Evolutionary conservation across 2,888 invertebrate species (phyloP).

Genomic region (Cheilosia pagana): DNA sequence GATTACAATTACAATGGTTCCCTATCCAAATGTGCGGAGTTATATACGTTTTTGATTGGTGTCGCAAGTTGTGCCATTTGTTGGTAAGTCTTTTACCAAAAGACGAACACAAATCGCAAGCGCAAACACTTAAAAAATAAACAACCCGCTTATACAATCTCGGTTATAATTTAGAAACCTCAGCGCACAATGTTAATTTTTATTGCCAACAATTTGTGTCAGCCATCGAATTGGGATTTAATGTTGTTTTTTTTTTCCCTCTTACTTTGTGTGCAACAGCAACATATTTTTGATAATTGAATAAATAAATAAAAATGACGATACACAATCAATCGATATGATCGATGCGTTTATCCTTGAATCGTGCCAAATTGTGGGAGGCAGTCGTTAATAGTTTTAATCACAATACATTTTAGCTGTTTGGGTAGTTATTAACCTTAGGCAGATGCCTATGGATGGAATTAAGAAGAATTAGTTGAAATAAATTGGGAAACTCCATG

Average conservation of each 20-base stretch:
- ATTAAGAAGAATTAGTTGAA: neutral
- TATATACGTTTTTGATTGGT: conserved; percentile 9
- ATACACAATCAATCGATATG: conserved; percentile 19
- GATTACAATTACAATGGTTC: neutral
- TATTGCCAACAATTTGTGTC: conserved; percentile 63
- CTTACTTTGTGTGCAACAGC: conserved; percentile 34
- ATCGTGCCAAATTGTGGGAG: conserved; percentile 40
- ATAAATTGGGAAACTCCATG: neutral
- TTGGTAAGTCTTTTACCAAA: conserved; percentile 13
- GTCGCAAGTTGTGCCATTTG: conserved; percentile 34
- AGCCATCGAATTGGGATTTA: conserved; percentile 49
- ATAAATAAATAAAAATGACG: conserved; percentile 42
- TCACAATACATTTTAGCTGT: too few species aligned
- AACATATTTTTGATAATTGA: conserved; percentile 31
- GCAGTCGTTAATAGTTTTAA: neutral
- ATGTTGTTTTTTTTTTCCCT: conserved; percentile 25
- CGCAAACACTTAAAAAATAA: neutral
- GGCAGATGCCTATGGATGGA: too few species aligned
- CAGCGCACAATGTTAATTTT: conserved; percentile 43
- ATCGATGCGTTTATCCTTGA: conserved; percentile 40
- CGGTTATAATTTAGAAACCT: conserved; percentile 40
- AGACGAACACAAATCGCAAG: neutral
- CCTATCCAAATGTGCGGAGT: neutral
- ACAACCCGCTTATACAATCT: conserved; percentile 30
- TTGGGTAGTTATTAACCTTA: too few species aligned